These are phyloP conservation scores for Eupleurogrammus muticus DNA, from an alignment of 2,797 vertebrate genomes.

Conservation along the genomic window DNA sequence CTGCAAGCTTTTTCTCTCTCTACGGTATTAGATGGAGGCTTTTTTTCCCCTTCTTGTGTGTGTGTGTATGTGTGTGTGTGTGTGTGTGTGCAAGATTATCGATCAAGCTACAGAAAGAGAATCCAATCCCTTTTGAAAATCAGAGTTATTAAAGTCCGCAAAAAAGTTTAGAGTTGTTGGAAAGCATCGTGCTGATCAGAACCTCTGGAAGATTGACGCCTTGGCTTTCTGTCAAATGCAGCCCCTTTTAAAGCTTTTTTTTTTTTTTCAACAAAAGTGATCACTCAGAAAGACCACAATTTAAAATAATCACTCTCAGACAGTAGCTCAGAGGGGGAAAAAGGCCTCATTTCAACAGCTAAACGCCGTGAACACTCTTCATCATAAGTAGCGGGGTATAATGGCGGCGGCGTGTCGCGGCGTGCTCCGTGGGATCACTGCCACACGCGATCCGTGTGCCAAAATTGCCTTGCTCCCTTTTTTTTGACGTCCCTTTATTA, in stretches of 20 bases:
- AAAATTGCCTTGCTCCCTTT: slow-evolving; percentile 56
- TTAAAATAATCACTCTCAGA: slow-evolving; percentile 28
- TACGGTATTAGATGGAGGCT: background rate
- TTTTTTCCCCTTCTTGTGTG: background rate
- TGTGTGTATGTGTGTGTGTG: background rate
- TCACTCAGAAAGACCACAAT: slow-evolving; percentile 24
- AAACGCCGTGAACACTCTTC: slow-evolving; percentile 18
- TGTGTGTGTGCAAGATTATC: slow-evolving; percentile 16
- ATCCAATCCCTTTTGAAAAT: slow-evolving; percentile 20
- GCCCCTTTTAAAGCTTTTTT: background rate
- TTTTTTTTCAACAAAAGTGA: background rate
- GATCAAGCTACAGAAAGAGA: slow-evolving; percentile 28
- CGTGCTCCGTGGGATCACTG: slow-evolving; percentile 37
- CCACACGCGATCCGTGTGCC: slow-evolving; percentile 57
- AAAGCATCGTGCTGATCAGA: background rate
- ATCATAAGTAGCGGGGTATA: slow-evolving; percentile 31
- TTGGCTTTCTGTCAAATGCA: slow-evolving; percentile 1
- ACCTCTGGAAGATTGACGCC: background rate
- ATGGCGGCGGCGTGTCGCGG: slow-evolving; percentile 27
- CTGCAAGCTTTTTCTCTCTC: slow-evolving; percentile 15
- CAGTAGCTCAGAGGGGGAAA: background rate
- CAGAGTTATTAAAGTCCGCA: background rate
- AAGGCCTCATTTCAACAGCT: slow-evolving; percentile 23
- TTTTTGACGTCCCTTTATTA: slow-evolving; percentile 61
- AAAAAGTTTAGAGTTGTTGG: background rate